phyloP scores from a whole-genome alignment of 2,113 vertebrate genomes.

The Elanus axillaris region DNA sequence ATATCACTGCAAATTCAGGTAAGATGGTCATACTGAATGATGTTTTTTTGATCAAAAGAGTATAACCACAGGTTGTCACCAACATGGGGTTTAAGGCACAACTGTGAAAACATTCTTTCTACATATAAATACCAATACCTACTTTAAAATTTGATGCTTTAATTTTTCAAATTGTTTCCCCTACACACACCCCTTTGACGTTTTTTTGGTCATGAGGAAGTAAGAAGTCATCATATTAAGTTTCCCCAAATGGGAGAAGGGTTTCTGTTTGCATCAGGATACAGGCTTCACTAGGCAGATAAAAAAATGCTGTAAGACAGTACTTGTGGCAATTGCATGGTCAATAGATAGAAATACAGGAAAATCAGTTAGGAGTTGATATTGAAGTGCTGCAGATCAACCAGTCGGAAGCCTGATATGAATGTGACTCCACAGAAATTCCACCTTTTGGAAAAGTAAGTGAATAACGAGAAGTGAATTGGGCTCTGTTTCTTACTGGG shows the following conservation, averaged over 20 bases:
- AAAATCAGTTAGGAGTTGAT: neutral
- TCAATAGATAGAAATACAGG: neutral
- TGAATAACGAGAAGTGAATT: neutral
- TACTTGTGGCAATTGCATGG: neutral
- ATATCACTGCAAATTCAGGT: neutral
- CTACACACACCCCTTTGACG: rapidly evolving
- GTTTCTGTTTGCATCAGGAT: neutral
- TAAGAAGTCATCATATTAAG: neutral
- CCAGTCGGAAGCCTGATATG: neutral
- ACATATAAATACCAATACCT: neutral
- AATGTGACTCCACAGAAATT: neutral
- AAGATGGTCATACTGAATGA: neutral
- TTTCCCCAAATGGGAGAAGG: neutral
- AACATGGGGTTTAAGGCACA: rapidly evolving
- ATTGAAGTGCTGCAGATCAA: neutral
- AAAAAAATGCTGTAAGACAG: neutral
- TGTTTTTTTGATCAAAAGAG: neutral
- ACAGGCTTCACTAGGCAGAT: neutral
- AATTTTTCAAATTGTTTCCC: neutral
- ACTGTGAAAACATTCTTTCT: neutral
- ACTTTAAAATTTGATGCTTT: neutral
- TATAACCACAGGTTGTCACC: neutral
- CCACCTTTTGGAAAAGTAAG: neutral
- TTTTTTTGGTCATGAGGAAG: neutral
- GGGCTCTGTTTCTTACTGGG: neutral